Conservation (phyloP, 2,797 vertebrate genomes). For the Phalanger gymnotis region DNA sequence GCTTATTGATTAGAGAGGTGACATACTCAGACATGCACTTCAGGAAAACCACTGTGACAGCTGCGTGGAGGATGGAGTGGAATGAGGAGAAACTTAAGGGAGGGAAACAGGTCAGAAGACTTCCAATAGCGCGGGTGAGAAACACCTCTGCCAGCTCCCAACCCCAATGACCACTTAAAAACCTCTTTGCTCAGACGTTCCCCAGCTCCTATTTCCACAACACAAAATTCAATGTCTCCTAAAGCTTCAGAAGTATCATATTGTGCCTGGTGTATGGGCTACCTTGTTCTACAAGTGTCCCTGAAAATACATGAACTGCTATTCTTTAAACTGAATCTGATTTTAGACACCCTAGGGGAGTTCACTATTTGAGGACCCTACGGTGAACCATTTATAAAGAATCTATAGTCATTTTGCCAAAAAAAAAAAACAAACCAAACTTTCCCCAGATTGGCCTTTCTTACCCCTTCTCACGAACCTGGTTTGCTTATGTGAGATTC, state of each 20-base stretch:
- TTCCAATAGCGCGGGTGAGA: neutral
- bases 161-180: neutral
- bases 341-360: neutral
- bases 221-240: neutral
- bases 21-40: neutral
- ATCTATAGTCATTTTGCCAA: neutral
- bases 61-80: neutral
- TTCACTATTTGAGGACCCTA: neutral
- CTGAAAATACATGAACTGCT: neutral
- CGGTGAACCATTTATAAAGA: neutral
- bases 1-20: neutral
- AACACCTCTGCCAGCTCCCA: neutral
- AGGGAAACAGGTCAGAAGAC: neutral
- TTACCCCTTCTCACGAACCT: neutral
- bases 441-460: neutral
- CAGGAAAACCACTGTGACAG: neutral
- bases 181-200: neutral
- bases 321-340: neutral
- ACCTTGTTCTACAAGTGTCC: neutral
- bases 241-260: neutral
- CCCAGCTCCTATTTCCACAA: neutral
- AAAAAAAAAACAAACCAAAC: neutral
- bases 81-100: neutral
- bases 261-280: neutral
- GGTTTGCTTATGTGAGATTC: neutral